Evolutionary conservation across 2,113 vertebrate species (phyloP).

Genomic region (Ammospiza nelsoni): DNA sequence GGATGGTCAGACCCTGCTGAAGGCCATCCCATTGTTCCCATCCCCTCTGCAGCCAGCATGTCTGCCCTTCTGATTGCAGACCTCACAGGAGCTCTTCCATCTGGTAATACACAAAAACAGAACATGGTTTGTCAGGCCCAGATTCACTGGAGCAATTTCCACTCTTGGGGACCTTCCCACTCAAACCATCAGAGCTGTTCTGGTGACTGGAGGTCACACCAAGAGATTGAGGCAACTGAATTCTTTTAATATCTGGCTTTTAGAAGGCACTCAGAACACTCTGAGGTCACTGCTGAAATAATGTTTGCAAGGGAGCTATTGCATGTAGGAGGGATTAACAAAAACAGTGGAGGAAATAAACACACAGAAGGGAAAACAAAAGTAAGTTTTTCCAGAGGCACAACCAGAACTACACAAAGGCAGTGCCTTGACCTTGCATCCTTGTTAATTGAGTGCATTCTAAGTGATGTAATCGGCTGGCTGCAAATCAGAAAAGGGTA

Average conservation of each 20-base stretch:
- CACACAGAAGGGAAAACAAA: not conserved
- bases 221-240: not conserved
- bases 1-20: not conserved
- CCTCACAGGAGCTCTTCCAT: not conserved
- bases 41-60: not conserved
- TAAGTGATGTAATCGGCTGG: conserved; percentile 3
- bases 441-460: conserved; percentile 24
- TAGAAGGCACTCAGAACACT: not conserved
- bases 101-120: not conserved
- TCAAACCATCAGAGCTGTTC: not conserved
- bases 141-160: not conserved
- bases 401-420: not conserved
- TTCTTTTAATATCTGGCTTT: not conserved
- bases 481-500: conserved; percentile 23
- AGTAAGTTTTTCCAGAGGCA: not conserved
- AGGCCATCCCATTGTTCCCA: not conserved
- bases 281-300: not conserved
- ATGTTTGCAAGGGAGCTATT: not conserved
- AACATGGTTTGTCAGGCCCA: not conserved
- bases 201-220: not conserved
- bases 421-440: conserved; percentile 21
- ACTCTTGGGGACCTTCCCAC: not conserved
- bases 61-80: not conserved
- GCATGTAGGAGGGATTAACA: not conserved
- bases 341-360: not conserved